These are phyloP conservation scores for Clinocottus analis DNA, from an alignment of 2,113 vertebrate species.

Conservation along the genomic window DNA sequence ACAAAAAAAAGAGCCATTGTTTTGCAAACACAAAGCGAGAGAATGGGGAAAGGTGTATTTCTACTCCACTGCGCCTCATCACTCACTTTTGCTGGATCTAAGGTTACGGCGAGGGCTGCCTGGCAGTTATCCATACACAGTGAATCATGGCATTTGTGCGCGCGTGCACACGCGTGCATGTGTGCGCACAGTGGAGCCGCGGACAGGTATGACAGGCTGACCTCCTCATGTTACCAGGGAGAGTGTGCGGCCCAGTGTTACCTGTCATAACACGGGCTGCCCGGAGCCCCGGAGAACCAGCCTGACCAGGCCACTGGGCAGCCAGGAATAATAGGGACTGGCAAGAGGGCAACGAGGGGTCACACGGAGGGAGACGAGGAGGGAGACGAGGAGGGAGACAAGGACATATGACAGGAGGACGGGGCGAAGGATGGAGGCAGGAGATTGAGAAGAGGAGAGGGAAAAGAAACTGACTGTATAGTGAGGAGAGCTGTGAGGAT, in stretches of 20 bases:
- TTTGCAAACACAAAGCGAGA: constrained; percentile 39
- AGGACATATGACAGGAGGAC: constrained; percentile 58
- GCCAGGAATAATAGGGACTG: constrained; percentile 78
- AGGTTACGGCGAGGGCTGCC: constrained; percentile 57
- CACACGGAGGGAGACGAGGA: constrained; percentile 27
- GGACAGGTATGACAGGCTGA: constrained; percentile 77
- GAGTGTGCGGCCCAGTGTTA: constrained; percentile 75
- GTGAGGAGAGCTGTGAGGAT: constrained; percentile 39
- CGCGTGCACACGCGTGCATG: too few relatives aligned
- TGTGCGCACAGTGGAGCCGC: constrained; percentile 51
- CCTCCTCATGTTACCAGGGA: constrained; percentile 73
- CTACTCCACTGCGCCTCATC: constrained; percentile 55
- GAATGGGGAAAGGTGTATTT: constrained; percentile 52
- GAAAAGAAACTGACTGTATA: constrained; percentile 36
- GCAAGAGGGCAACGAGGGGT: constrained; percentile 78
- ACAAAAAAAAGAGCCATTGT: too few relatives aligned
- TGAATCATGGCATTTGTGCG: constrained; percentile 41
- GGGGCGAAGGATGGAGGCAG: constrained; percentile 39
- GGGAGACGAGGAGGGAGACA: not conserved
- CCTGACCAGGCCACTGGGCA: constrained; percentile 74
- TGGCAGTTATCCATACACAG: constrained; percentile 72
- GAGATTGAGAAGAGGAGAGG: constrained; percentile 41
- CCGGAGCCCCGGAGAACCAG: constrained; percentile 62
- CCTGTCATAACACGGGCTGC: constrained; percentile 78
- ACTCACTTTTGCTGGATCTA: constrained; percentile 65